Evolutionary conservation across 2,113 vertebrate genomes (phyloP), one percentile per base, ranked within the genome.

Genomic region (Ictalurus punctatus): DNA sequence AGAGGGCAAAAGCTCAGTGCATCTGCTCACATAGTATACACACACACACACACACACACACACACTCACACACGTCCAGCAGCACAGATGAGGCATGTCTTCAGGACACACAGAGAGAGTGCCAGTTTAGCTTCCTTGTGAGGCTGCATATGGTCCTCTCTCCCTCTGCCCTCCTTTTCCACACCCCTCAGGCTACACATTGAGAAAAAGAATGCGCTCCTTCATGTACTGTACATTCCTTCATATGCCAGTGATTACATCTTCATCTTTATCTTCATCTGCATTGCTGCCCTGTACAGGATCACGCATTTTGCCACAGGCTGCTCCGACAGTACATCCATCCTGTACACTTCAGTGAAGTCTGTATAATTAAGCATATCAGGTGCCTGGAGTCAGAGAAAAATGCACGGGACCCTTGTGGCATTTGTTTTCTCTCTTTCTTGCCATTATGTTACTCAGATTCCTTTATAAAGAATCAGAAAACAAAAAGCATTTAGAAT

Each of bases 31-130:
- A 84, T 78, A 71, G 56, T 78, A 71, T 40, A 71, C 56, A 67
- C n/a, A 71, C 37, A 71, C 48, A 78, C 13, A 87, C 71, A 79
- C 73, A 56, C 30, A 52, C 58, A n/a, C 78, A n/a, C 40, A 69
- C 86, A 34, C 8, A 54, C 63, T 25, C 84, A 44, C 59, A 69
- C 74, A 87, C 86, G 69, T 88, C 82, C 87, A 79, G 87, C 82
- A 87, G 86, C 86, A 83, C 90, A 91, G 90, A 89, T 87, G 90
- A 89, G 90, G 59, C 67, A 78, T 90, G 85, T 91, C 85, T 91
- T 81, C 73, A 87, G 90, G 87, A 89, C 85, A 90, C 83, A 88
- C 87, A 40, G 9, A 81, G 37, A 83, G 78, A 82, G 30, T 34
- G n/a, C 30, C 88, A 86, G 80, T 88, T 80, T 76, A 74, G 67